Evolutionary conservation across 2,888 invertebrate genomes (phyloP), one percentile per base, ranked within the genome.

Genomic region (Icerya purchasi): DNA sequence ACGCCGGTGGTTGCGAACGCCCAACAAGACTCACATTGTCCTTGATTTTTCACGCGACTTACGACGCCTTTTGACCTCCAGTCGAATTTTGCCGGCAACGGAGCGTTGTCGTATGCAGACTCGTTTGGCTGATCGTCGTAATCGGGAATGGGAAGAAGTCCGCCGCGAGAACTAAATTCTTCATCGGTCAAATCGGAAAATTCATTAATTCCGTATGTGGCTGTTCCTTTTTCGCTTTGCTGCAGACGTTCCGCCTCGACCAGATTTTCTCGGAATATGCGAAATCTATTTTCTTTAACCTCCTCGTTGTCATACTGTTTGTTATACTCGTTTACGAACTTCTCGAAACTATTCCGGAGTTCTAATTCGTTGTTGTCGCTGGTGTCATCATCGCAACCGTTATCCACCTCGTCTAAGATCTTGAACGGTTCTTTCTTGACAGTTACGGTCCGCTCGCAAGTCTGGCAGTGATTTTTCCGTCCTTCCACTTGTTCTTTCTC

Each of bases 1-100:
- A 97, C 97, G 71, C 97, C 97, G 63, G 92, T 94, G 1, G 89
- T 89, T 67, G 92, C 90, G 72, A 96, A 96, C 0, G 94, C 93
- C 94, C 94, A 96, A 69, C 92, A 91, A 25, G 89, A 90, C 21
- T 91, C 91, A 68, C 92, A 92, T 14, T 72, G 72, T 0, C 87
- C 88, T 72, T 94, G 94, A 73, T 94, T 78, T 71, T 94, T 94
- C 0, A 94, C 92, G 58, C 80, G 77, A 0, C 92, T 88, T 2
- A 94, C 88, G 1, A 78, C 88, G 57, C 79, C 80, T 63, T 81
- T 78, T 3, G 82, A 75, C 54, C 93, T 77, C 94, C 94, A 94
- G 71, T 94, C 94, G 70, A 86, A 92, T 61, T 78, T 78, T 0
- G 74, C 72, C 0, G 92, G 92, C 25, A 88, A 64, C 1, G 75